Conservation (phyloP, 2,797 vertebrate genomes). For the Neosilurus hyrtlii region DNA sequence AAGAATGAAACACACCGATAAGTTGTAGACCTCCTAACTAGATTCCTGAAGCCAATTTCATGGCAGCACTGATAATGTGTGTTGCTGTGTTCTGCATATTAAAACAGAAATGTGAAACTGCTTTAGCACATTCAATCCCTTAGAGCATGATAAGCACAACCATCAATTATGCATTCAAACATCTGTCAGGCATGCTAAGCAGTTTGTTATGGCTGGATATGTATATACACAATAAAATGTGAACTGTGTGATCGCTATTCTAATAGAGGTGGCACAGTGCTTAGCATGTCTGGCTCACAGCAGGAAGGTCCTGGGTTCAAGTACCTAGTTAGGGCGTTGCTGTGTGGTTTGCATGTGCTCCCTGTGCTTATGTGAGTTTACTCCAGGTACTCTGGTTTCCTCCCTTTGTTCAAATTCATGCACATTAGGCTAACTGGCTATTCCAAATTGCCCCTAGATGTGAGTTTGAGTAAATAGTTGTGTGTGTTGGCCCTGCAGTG, state of each 20-base stretch:
- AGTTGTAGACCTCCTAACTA: slow-evolving; percentile 62
- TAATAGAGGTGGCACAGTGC: neutral
- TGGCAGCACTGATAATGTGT: slow-evolving; percentile 63
- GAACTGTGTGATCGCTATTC: neutral
- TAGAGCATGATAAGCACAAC: neutral
- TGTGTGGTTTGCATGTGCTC: too few relatives aligned
- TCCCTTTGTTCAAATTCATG: too few relatives aligned
- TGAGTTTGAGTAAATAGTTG: too few relatives aligned
- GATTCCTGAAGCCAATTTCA: slow-evolving; percentile 75
- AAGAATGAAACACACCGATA: slow-evolving; percentile 75
- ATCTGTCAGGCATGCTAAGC: slow-evolving; percentile 35
- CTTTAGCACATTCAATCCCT: neutral
- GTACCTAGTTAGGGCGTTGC: too few relatives aligned
- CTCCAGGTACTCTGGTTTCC: too few relatives aligned
- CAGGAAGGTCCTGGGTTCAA: too few relatives aligned
- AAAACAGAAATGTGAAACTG: slow-evolving; percentile 54
- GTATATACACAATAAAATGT: too few relatives aligned
- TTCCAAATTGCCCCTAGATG: too few relatives aligned
- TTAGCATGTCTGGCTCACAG: too few relatives aligned
- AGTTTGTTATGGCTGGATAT: slow-evolving; percentile 14
- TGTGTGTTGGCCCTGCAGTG: too few relatives aligned
- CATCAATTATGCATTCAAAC: slow-evolving; percentile 46
- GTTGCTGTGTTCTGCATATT: slow-evolving; percentile 59
- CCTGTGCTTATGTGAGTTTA: too few relatives aligned
- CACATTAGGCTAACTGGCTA: too few relatives aligned